These are phyloP conservation scores for Drosophila takahashii DNA, from an alignment of 1,140 invertebrate genomes.

Conservation along the genomic window DNA sequence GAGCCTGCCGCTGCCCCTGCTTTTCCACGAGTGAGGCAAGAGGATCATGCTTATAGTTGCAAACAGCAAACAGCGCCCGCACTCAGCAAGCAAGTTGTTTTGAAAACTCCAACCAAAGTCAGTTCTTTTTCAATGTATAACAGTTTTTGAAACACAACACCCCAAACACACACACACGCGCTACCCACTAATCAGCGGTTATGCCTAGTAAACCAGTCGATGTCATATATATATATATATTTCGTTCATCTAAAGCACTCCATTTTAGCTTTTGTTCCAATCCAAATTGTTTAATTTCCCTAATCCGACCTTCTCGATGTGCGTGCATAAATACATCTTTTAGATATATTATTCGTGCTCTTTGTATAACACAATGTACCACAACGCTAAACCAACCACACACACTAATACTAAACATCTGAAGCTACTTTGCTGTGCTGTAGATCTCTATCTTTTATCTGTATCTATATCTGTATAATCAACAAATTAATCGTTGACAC, in stretches of 20 bases:
- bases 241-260: conserved; percentile 58
- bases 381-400: conserved; percentile 14
- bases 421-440: conserved; percentile 45
- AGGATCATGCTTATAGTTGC: conserved; percentile 16
- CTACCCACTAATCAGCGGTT: conserved; percentile 57
- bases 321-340: conserved; percentile 26
- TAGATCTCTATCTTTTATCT: conserved; percentile 46
- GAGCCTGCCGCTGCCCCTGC: conserved; percentile 63
- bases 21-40: conserved; percentile 66
- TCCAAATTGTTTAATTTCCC: conserved; percentile 30
- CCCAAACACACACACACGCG: conserved; percentile 39
- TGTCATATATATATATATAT: conserved; percentile 37
- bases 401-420: conserved; percentile 36
- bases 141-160: conserved; percentile 72
- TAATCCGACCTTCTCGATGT: conserved; percentile 34
- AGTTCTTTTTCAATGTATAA: conserved; percentile 76
- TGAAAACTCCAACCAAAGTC: conserved; percentile 67
- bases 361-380: conserved; percentile 29
- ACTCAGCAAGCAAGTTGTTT: conserved; percentile 68
- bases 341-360: conserved; percentile 34
- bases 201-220: conserved; percentile 56
- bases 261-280: conserved; percentile 48
- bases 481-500: conserved; percentile 53
- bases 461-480: conserved; percentile 56
- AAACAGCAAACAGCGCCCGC: conserved; percentile 24